Evolutionary conservation across 1,140 invertebrate genomes (phyloP).

Genomic region (Drosophila mojavensis): DNA sequence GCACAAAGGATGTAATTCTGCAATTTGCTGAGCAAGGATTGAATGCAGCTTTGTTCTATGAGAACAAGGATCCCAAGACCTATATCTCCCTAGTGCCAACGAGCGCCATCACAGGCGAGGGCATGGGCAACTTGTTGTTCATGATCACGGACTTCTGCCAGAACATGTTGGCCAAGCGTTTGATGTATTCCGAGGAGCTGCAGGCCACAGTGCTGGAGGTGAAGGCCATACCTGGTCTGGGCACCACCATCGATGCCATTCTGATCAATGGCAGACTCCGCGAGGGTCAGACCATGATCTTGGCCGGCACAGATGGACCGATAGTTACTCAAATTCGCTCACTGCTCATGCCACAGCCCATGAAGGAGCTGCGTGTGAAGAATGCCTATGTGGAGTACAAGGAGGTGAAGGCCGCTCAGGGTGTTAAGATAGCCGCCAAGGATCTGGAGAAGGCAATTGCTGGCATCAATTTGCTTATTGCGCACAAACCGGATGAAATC

Average conservation of each 20-base stretch:
- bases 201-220: conserved; percentile 99
- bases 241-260: conserved; percentile 99
- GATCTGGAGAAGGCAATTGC: conserved; percentile 99
- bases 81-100: conserved; percentile 99
- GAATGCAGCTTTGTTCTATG: conserved; percentile 97
- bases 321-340: conserved; percentile 99
- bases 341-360: conserved; percentile 97
- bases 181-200: conserved; percentile 97
- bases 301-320: conserved; percentile 99
- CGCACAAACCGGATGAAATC: conserved; percentile 96
- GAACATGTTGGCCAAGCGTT: conserved; percentile 93
- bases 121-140: conserved; percentile 98
- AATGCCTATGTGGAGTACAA: conserved; percentile 98
- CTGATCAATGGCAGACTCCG: conserved; percentile 97
- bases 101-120: conserved; percentile 97
- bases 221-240: conserved; percentile 98
- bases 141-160: conserved; percentile 97
- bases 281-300: conserved; percentile 97
- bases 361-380: conserved; percentile 99
- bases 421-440: conserved; percentile 99
- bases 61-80: conserved; percentile 96
- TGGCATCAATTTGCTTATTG: conserved; percentile 94
- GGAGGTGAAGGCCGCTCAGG: conserved; percentile 97
- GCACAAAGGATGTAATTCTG: conserved; percentile 93
- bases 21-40: conserved; percentile 98